Evolutionary conservation across 2,888 invertebrate genomes (phyloP).

Genomic region (Diabrotica balteata): DNA sequence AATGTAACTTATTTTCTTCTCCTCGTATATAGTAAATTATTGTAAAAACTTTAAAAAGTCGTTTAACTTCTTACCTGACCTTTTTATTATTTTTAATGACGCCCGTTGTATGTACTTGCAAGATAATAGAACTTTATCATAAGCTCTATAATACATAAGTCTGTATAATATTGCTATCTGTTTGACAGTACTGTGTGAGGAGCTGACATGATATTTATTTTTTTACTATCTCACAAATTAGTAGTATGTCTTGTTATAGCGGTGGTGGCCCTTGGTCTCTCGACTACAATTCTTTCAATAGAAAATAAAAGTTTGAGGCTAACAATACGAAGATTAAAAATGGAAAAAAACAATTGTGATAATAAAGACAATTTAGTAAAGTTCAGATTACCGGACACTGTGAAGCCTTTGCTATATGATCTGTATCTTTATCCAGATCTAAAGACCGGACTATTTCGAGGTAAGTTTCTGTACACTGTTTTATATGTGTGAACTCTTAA

Average conservation of each 20-base stretch:
- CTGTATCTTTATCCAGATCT: constrained; percentile 73
- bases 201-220: constrained; percentile 35
- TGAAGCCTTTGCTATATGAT: constrained; percentile 72
- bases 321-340: constrained; percentile 40
- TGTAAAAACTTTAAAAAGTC: too few species aligned
- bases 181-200: too few species aligned
- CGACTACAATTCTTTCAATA: constrained; percentile 65
- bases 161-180: too few species aligned
- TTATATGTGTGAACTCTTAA: too few species aligned
- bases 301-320: constrained; percentile 53
- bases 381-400: constrained; percentile 66
- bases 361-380: constrained; percentile 47
- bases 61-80: too few species aligned
- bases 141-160: too few species aligned
- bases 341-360: constrained; percentile 5
- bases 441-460: constrained; percentile 63
- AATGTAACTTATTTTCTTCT: too few species aligned
- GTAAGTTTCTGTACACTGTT: constrained; percentile 47
- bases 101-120: too few species aligned
- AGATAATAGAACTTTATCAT: too few species aligned
- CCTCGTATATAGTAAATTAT: too few species aligned
- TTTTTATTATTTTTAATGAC: too few species aligned
- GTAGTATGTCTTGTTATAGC: constrained; percentile 55
- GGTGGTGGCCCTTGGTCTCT: constrained; percentile 61
- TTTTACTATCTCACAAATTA: constrained; percentile 55